Evolutionary conservation across 1,140 invertebrate species (phyloP), one percentile per base, ranked within the genome.

Genomic region (Eciton burchellii): DNA sequence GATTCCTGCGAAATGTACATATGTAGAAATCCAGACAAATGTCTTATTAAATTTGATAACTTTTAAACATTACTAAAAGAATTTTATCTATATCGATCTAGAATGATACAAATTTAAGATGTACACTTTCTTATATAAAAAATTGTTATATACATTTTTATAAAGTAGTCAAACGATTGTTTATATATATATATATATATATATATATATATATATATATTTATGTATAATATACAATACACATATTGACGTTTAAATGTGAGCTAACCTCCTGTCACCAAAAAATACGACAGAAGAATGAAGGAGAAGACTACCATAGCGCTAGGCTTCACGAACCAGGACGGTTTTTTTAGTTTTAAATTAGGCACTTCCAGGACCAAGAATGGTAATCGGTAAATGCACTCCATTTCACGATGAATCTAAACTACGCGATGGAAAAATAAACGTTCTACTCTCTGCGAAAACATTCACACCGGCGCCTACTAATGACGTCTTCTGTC

Each of bases 231-330:
- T 63, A 6, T 26, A 49, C n/a, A 57, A 49, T 43, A 9, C n/a
- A n/a, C n/a, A n/a, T 14, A 11, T 62, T 68, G 35, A 81, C 60
- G 62, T 63, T 82, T 1, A 56, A 84, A 65, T 35, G 82, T 35
- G 35, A 73, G 90, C 94, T 95, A 95, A 99, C 98, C 99, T 96
- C 98, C 99, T 71, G 98, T 99, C 52, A 99, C 98, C 83, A 99
- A 94, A 94, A 99, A 99, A 93, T 99, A 99, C 3, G 99, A 99
- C 24, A 98, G 93, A 49, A 99, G 93, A 49, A 99, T 97, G 66
- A 98, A 94, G 14, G 97, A 95, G 94, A 99, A 99, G 81, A 99
- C 97, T 82, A 97, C 95, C 98, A 99, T 99, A 26, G 98, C 96
- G 62, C 98, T 99, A 0, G 99, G 99, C 94, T 97, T 96, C 56